Conservation (phyloP, 2,888 invertebrate species). For the Stramonita haemastoma region DNA sequence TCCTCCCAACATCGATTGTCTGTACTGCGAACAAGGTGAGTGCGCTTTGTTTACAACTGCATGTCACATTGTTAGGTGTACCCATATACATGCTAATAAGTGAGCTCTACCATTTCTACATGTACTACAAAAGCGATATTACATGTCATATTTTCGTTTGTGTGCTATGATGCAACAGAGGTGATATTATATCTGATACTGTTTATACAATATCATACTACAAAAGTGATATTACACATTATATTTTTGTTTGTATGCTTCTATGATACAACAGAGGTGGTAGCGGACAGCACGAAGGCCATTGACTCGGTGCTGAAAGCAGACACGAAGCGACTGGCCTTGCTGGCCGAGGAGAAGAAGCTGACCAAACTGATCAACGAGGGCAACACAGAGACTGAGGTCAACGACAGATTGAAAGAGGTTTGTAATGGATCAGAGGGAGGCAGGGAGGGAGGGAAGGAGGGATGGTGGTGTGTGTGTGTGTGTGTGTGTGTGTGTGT, state of each 20-base stretch:
- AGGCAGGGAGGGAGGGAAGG: constrained; percentile 78
- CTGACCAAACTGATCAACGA: constrained; percentile 84
- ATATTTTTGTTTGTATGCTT: neutral
- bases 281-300: constrained; percentile 94
- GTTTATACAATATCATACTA: too few relatives aligned
- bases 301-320: constrained; percentile 95
- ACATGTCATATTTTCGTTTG: too few relatives aligned
- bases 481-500: too few relatives aligned
- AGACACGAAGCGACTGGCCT: constrained; percentile 90
- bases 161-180: too few relatives aligned
- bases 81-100: too few relatives aligned
- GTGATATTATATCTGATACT: too few relatives aligned
- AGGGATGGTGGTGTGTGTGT: too few relatives aligned
- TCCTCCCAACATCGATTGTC: constrained; percentile 95
- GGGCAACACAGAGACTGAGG: constrained; percentile 53
- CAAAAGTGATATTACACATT: too few relatives aligned
- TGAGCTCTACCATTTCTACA: too few relatives aligned
- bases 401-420: constrained; percentile 83
- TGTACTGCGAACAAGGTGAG: constrained; percentile 92
- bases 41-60: too few relatives aligned
- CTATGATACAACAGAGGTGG: constrained; percentile 84
- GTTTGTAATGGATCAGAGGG: constrained; percentile 52
- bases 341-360: constrained; percentile 90
- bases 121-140: too few relatives aligned
- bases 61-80: too few relatives aligned